phyloP scores from a whole-genome alignment of 2,888 invertebrate genomes.

The Neoitamus cyanurus region DNA sequence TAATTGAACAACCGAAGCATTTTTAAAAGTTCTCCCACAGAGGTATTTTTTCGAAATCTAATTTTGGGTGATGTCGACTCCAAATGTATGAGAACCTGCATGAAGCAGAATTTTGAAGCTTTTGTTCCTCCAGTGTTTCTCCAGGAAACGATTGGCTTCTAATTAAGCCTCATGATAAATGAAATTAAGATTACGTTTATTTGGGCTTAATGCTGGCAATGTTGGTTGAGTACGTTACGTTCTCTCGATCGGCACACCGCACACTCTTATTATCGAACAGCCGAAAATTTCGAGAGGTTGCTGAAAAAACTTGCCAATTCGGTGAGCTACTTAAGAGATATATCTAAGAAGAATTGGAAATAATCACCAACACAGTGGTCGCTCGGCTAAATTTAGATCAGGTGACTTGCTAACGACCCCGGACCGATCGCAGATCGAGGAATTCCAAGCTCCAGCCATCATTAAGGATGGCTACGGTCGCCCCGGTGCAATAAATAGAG shows the following conservation, averaged over 20 bases:
- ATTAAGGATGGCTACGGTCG: background rate
- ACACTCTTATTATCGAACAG: conserved; percentile 3
- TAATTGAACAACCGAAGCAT: background rate
- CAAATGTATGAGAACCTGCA: background rate
- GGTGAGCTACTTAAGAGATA: background rate
- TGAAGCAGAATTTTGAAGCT: background rate
- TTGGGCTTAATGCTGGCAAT: background rate
- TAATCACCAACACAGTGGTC: background rate
- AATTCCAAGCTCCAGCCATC: background rate
- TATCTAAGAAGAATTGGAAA: background rate
- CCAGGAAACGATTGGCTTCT: background rate
- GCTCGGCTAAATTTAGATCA: background rate
- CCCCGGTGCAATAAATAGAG: background rate
- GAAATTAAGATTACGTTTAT: background rate
- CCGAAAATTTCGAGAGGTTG: background rate
- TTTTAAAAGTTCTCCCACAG: background rate
- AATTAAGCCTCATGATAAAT: background rate
- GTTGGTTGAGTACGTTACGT: background rate
- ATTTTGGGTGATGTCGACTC: background rate
- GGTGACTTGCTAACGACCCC: conserved; percentile 18
- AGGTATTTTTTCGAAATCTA: background rate
- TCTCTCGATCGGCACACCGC: background rate
- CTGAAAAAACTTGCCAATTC: background rate
- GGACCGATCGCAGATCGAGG: background rate
- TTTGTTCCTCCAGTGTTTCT: background rate